Evolutionary conservation across 2,888 invertebrate genomes (phyloP).

Genomic region (Lumbricus terrestris): DNA sequence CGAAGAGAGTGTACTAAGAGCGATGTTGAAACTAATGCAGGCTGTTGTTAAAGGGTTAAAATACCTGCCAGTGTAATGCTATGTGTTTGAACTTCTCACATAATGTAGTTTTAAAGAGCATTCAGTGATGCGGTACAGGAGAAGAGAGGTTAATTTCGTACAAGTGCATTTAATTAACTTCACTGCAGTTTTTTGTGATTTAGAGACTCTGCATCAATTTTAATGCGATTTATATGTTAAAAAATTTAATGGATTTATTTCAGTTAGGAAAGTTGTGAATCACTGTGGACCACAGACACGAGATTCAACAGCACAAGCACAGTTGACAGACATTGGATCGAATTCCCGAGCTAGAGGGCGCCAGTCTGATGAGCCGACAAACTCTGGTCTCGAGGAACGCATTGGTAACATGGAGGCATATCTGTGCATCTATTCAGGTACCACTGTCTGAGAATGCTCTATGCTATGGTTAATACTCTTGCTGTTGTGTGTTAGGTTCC

Average conservation of each 20-base stretch:
- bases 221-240: background rate
- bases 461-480: background rate
- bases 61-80: background rate
- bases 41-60: too few species aligned
- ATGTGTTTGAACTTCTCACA: background rate
- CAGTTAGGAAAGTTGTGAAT: slow-evolving; percentile 8
- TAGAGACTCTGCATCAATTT: too few species aligned
- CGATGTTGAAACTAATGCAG: too few species aligned
- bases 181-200: too few species aligned
- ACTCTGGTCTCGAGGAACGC: background rate
- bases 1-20: too few species aligned
- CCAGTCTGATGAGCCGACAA: background rate
- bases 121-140: background rate
- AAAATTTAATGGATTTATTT: background rate
- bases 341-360: background rate
- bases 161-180: too few species aligned
- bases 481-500: background rate
- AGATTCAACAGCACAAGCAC: background rate
- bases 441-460: background rate
- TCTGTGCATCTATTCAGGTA: slow-evolving; percentile 16
- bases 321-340: background rate
- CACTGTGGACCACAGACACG: slow-evolving; percentile 6
- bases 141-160: too few species aligned
- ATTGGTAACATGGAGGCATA: background rate
- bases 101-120: background rate